A percentile compares a stretch with the other conserved stretches of the same genome.
These are phyloP conservation scores for Manacus vitellinus DNA, from an alignment of 2,113 vertebrate species.

Conservation along the genomic window DNA sequence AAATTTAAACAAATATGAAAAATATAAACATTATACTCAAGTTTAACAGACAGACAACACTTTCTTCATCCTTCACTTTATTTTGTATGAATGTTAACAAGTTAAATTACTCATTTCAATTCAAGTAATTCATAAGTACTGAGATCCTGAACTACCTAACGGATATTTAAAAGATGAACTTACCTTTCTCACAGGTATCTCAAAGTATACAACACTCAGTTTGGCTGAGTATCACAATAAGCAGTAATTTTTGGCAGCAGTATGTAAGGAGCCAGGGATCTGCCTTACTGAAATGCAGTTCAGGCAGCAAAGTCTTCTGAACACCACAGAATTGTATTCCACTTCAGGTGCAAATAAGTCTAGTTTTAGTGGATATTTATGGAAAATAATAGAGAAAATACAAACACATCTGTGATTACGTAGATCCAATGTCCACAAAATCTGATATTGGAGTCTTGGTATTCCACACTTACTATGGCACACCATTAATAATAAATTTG, in stretches of 20 bases:
- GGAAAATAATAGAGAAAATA: not conserved
- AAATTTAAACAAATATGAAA: not conserved
- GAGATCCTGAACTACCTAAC: not conserved
- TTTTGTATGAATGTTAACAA: not conserved
- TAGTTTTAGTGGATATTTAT: not conserved
- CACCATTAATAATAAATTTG: not conserved
- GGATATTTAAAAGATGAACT: not conserved
- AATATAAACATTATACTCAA: not conserved
- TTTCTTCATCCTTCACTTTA: not conserved
- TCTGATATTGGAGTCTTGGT: not conserved
- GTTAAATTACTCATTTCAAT: not conserved
- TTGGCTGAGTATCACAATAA: not conserved
- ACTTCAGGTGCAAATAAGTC: not conserved
- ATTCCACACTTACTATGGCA: not conserved
- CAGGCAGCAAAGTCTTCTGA: not conserved
- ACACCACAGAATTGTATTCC: not conserved
- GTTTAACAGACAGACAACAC: not conserved
- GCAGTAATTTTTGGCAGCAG: not conserved
- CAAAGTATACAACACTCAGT: not conserved
- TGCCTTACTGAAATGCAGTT: fast-evolving
- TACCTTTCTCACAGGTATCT: not conserved
- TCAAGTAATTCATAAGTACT: not conserved
- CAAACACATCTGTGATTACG: not conserved
- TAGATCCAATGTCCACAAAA: not conserved
- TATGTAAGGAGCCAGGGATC: not conserved